Base-by-base conservation (phyloP, 2,888 invertebrate species). In the Apeira syringaria region DNA sequence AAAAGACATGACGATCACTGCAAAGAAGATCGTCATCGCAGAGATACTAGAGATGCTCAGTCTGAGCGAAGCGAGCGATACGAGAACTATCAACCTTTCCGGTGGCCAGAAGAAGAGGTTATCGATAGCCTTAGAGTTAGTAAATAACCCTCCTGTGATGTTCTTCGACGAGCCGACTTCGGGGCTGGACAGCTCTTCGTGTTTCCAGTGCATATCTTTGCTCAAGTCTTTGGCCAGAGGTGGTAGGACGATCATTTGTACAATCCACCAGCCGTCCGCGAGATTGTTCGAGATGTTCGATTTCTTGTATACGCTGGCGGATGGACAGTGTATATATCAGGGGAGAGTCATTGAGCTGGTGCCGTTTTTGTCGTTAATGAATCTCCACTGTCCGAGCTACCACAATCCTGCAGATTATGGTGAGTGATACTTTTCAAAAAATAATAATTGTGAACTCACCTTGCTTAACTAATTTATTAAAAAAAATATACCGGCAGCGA, bases 341-440 rank as follows among this genome's bases (percentile, higher is more conserved):
- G 98, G 98, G 2, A 92, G 93, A 27, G 95, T 97, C 0, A 91
- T 90, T 37, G 95, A 94, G 1, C 86, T 99, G 53, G 95, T 99
- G 56, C 97, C 98, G 8, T 98, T 98, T 79, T 91, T 98, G 39
- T 93, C 95, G 2, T 93, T 94, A 0, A 93, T 97, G 92, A 94
- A 95, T 8, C 92, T 98, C 34, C 93, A 96, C 50, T 98, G 98
- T 81, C 98, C 98, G 0, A 94, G 97, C 64, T 98, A 98, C 72
- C 98, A 98, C 90, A 99, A 99, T 83, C 98, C 98, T 33, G 98
- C 98, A 37, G 98, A 98, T 92, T 99, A 97, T 78, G 95, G 96
- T 96, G 77, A 91, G 91, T 64, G 11, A n/a, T n/a, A n/a, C n/a
- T n/a, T n/a, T n/a, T n/a, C n/a, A n/a, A n/a, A n/a, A n/a, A n/a